phyloP scores from a whole-genome alignment of 2,888 invertebrate genomes.

The Adelphocoris suturalis region DNA sequence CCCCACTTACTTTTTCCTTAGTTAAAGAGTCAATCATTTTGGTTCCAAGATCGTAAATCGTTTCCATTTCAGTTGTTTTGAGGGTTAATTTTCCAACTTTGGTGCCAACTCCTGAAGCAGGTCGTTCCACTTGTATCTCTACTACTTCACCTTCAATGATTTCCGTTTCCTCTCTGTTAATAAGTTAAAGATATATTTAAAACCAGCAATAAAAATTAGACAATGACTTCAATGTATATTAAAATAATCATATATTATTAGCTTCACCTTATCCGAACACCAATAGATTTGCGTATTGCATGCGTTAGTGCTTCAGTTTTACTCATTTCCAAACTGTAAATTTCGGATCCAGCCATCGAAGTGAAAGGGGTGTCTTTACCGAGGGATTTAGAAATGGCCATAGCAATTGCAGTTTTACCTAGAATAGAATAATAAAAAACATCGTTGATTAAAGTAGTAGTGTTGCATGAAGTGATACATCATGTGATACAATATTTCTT shows the following conservation, averaged over 20 bases:
- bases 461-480: too few relatives aligned
- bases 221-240: neutral
- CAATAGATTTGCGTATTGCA: slow-evolving; percentile 97
- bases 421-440: slow-evolving; percentile 78
- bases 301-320: slow-evolving; percentile 99
- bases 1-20: slow-evolving; percentile 89
- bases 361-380: slow-evolving; percentile 98
- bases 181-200: neutral
- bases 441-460: neutral
- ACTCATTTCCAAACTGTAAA: slow-evolving; percentile 98
- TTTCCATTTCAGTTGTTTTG: slow-evolving; percentile 99
- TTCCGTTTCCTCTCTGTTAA: slow-evolving; percentile 94
- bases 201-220: neutral
- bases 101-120: slow-evolving; percentile 92
- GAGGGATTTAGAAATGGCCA: slow-evolving; percentile 95
- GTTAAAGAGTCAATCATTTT: slow-evolving; percentile 98
- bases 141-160: slow-evolving; percentile 99
- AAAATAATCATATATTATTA: neutral
- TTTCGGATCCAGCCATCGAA: slow-evolving; percentile 98
- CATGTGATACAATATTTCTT: too few relatives aligned
- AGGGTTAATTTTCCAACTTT: slow-evolving; percentile 95
- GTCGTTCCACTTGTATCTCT: slow-evolving; percentile 96
- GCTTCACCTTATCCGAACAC: slow-evolving; percentile 91
- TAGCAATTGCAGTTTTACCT: slow-evolving; percentile 99
- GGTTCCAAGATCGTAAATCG: slow-evolving; percentile 97